These are phyloP conservation scores for Uropsilus gracilis DNA, from an alignment of 2,113 vertebrate genomes.

Conservation along the genomic window DNA sequence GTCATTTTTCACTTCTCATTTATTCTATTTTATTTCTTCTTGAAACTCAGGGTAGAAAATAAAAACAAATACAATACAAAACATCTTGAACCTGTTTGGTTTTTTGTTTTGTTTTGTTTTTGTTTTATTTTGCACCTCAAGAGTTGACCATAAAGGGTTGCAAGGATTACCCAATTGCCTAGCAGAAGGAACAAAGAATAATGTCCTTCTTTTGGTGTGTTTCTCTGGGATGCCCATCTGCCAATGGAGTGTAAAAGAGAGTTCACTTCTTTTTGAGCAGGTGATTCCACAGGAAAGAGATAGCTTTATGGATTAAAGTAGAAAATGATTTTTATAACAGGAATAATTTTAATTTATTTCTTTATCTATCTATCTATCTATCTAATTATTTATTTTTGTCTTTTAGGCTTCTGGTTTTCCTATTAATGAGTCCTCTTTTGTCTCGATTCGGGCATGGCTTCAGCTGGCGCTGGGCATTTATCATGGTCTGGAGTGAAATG, in stretches of 20 bases:
- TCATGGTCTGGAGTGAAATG: slow-evolving; percentile 82
- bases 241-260: background rate
- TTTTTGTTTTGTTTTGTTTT: too few species aligned
- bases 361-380: too few species aligned
- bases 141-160: background rate
- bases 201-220: background rate
- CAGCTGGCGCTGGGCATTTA: slow-evolving; percentile 82
- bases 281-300: background rate
- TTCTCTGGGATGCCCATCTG: too few species aligned
- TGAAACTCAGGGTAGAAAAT: background rate
- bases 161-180: background rate
- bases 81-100: too few species aligned
- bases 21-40: background rate
- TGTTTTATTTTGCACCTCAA: background rate
- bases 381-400: slow-evolving; percentile 55
- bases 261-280: background rate
- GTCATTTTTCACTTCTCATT: background rate
- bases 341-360: slow-evolving; percentile 28
- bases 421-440: slow-evolving; percentile 79
- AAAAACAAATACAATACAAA: too few species aligned
- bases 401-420: slow-evolving; percentile 78
- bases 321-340: background rate
- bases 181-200: background rate
- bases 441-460: slow-evolving; percentile 79
- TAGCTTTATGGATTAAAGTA: background rate